Evolutionary conservation across 1,140 invertebrate species (phyloP).

Genomic region (Diabrotica virgifera): DNA sequence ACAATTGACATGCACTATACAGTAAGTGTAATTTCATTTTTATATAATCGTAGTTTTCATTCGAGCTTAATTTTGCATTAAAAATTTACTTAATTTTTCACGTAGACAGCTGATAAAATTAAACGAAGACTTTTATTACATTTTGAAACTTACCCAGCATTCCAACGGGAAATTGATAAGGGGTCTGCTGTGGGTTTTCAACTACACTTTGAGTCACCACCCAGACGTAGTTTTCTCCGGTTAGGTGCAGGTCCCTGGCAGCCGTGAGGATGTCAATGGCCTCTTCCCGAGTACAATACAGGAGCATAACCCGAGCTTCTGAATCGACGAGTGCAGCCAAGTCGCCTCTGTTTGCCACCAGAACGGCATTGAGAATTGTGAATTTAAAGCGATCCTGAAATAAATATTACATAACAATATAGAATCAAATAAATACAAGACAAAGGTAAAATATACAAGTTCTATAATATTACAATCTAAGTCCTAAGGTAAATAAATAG

Average conservation of each 20-base stretch:
- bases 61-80: too few species aligned
- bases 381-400: slow-evolving; percentile 82
- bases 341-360: slow-evolving; percentile 67
- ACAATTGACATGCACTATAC: too few species aligned
- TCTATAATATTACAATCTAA: too few species aligned
- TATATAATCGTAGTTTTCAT: too few species aligned
- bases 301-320: slow-evolving; percentile 89
- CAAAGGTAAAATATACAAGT: too few species aligned
- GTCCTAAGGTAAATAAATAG: too few species aligned
- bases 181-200: slow-evolving; percentile 67
- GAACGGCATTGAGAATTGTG: slow-evolving; percentile 79
- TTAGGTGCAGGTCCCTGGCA: slow-evolving; percentile 80
- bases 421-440: too few species aligned
- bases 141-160: slow-evolving; percentile 75
- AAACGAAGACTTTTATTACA: neutral
- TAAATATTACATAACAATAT: neutral
- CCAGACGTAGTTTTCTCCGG: slow-evolving; percentile 95
- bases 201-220: slow-evolving; percentile 95
- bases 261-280: slow-evolving; percentile 79
- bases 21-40: too few species aligned
- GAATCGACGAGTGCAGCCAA: slow-evolving; percentile 76
- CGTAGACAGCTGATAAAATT: too few species aligned
- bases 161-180: slow-evolving; percentile 83
- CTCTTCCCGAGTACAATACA: slow-evolving; percentile 87
- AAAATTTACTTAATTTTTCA: too few species aligned